Evolutionary conservation across 1,140 invertebrate species (phyloP).

Genomic region (Lamellibrachia luymesi): DNA sequence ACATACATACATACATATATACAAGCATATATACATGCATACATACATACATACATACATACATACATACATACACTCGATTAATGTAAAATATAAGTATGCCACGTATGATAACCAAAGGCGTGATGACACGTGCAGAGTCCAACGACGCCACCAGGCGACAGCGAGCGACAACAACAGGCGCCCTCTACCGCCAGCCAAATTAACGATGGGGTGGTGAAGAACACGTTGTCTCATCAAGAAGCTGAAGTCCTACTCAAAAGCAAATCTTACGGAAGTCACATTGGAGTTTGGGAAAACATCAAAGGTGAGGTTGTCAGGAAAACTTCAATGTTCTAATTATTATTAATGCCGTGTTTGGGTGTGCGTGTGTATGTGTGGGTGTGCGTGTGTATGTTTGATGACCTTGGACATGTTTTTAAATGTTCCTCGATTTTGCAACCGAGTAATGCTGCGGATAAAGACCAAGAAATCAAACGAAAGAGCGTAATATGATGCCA

Average conservation of each 20-base stretch:
- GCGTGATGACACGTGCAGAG: neutral
- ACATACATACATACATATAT: too few species aligned
- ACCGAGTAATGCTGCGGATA: neutral
- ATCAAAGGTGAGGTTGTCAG: neutral
- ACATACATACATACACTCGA: neutral
- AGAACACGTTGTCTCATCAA: neutral
- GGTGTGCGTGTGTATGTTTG: neutral
- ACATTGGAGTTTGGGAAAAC: slow-evolving; percentile 12
- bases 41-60: too few species aligned
- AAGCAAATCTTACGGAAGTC: slow-evolving; percentile 20
- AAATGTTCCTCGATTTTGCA: neutral
- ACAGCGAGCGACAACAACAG: slow-evolving; percentile 18
- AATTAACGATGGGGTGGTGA: neutral
- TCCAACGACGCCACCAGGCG: neutral
- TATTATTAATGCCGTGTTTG: neutral
- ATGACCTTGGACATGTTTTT: neutral
- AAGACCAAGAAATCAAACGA: neutral
- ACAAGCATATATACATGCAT: too few species aligned
- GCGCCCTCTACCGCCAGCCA: neutral
- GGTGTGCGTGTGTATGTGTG: neutral
- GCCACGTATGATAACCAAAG: too few species aligned
- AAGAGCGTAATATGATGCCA: neutral
- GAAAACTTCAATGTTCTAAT: neutral
- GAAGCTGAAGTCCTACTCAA: neutral
- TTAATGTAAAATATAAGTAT: neutral